These are phyloP conservation scores for Dromococcyx pavoninus DNA, from an alignment of 2,797 vertebrate genomes.

Conservation along the genomic window DNA sequence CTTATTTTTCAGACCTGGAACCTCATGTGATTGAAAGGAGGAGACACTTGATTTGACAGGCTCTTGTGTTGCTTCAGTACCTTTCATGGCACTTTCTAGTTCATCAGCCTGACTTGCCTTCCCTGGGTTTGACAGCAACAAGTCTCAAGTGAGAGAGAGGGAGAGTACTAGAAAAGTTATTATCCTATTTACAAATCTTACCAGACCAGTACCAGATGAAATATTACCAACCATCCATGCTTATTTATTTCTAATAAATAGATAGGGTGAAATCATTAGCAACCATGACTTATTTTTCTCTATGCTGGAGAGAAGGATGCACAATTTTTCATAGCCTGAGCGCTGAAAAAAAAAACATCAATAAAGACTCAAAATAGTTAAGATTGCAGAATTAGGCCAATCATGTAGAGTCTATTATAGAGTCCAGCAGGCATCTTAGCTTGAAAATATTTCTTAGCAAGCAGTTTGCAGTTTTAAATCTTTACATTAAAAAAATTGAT, in stretches of 20 bases:
- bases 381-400: background rate
- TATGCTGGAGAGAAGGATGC: background rate
- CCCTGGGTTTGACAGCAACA: conserved; percentile 31
- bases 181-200: conserved; percentile 11
- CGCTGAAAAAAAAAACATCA: background rate
- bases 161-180: background rate
- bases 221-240: background rate
- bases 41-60: conserved; percentile 39
- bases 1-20: conserved; percentile 1
- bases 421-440: background rate
- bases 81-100: conserved; percentile 29
- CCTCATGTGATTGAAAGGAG: conserved; percentile 46
- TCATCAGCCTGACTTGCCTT: conserved; percentile 12
- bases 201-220: background rate
- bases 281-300: background rate
- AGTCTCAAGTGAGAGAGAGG: background rate
- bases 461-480: background rate
- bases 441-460: conserved; percentile 9
- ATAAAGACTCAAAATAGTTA: background rate
- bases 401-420: background rate
- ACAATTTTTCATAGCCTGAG: background rate
- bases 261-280: conserved; percentile 1
- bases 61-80: conserved; percentile 48
- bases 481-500: conserved; percentile 18
- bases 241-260: conserved; percentile 29